Conservation (phyloP, 2,888 invertebrate species). For the Tholera decimalis region DNA sequence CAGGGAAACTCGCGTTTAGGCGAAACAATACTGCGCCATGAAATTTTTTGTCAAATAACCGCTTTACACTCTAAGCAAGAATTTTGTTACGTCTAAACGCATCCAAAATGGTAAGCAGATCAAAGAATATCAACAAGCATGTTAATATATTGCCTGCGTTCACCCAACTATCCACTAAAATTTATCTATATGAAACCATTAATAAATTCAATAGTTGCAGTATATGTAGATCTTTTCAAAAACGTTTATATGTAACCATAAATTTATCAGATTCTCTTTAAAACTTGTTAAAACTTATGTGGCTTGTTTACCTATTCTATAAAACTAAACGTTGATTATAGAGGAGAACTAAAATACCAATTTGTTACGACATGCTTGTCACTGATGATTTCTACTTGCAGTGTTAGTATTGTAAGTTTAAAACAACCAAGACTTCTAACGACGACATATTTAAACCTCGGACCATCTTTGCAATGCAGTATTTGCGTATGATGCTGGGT, state of each 20-base stretch:
- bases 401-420: slow-evolving; percentile 45
- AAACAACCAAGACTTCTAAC: slow-evolving; percentile 36
- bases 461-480: slow-evolving; percentile 9
- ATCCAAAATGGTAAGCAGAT: slow-evolving; percentile 5
- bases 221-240: background rate
- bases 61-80: slow-evolving; percentile 2
- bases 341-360: slow-evolving; percentile 16
- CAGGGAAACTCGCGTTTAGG: slow-evolving; percentile 7
- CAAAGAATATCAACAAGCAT: slow-evolving; percentile 10
- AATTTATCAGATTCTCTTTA: too few relatives aligned
- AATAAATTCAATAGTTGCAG: background rate
- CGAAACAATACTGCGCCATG: background rate
- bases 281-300: background rate
- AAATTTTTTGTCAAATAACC: background rate
- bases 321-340: slow-evolving; percentile 26
- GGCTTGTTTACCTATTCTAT: background rate
- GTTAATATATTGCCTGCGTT: slow-evolving; percentile 3
- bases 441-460: slow-evolving; percentile 16
- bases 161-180: slow-evolving; percentile 4
- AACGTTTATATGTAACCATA: background rate
- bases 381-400: slow-evolving; percentile 20
- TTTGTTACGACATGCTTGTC: slow-evolving; percentile 49
- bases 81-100: slow-evolving; percentile 8
- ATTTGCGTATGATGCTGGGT: slow-evolving; percentile 36
- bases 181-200: background rate